phyloP scores from a whole-genome alignment of 2,113 vertebrate genomes.

The Indri indri region DNA sequence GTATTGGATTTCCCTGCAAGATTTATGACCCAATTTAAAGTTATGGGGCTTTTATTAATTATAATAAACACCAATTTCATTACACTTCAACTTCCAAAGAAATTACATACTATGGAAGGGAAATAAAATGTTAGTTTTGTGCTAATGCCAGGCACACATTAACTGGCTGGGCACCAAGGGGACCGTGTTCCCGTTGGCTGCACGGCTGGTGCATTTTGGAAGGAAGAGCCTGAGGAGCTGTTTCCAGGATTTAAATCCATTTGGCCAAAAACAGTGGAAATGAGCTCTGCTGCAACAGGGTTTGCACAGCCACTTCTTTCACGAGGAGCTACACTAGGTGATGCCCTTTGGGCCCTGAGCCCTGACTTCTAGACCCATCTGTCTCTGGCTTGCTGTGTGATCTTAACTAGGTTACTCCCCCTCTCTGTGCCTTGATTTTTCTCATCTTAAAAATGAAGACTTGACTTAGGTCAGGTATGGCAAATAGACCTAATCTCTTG shows the following conservation, averaged over 20 bases:
- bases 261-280: neutral
- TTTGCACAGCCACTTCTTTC: neutral
- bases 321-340: neutral
- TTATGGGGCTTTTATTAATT: slow-evolving; percentile 84
- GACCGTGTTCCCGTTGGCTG: neutral
- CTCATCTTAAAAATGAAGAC: neutral
- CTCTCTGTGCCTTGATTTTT: neutral
- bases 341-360: neutral
- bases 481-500: neutral
- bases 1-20: slow-evolving; percentile 80
- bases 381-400: neutral
- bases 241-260: slow-evolving; percentile 28
- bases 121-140: slow-evolving; percentile 81
- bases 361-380: neutral
- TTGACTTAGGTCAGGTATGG: neutral
- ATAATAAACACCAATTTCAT: slow-evolving; percentile 83
- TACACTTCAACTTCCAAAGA: slow-evolving; percentile 80
- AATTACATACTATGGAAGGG: slow-evolving; percentile 63
- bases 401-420: neutral
- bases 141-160: slow-evolving; percentile 74
- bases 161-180: slow-evolving; percentile 47
- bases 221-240: neutral
- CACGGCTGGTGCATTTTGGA: neutral
- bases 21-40: slow-evolving; percentile 85
- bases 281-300: neutral